A percentile compares a stretch with the other conserved stretches of the same genome.
phyloP scores from a whole-genome alignment of 2,888 invertebrate genomes.

The Drosophila mimica region DNA sequence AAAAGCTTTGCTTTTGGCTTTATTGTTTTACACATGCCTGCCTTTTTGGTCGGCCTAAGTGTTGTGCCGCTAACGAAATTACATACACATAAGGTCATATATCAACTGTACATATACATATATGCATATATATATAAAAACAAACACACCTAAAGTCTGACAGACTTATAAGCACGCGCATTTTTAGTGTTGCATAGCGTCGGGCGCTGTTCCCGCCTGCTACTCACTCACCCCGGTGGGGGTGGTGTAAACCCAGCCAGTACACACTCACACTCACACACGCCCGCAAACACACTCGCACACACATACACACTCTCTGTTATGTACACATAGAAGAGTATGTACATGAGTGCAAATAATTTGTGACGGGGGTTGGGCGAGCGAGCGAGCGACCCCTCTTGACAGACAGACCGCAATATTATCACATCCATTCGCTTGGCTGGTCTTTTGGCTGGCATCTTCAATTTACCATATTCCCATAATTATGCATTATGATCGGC shows the following conservation, averaged over 20 bases:
- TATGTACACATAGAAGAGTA: slow-evolving; percentile 61
- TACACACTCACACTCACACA: slow-evolving; percentile 23
- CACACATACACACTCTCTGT: slow-evolving; percentile 19
- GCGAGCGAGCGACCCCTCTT: slow-evolving; percentile 18
- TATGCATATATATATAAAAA: not conserved
- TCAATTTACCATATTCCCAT: not conserved
- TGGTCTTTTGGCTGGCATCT: slow-evolving; percentile 25
- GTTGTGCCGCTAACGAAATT: slow-evolving; percentile 46
- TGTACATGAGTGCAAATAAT: slow-evolving; percentile 64
- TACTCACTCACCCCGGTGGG: slow-evolving; percentile 13
- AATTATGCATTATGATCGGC: slow-evolving; percentile 41
- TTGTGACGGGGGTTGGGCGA: slow-evolving; percentile 39
- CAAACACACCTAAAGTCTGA: slow-evolving; percentile 32
- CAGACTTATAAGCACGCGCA: slow-evolving; percentile 61
- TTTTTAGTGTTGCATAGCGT: slow-evolving; percentile 80
- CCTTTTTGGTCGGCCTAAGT: slow-evolving; percentile 22
- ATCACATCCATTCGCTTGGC: slow-evolving; percentile 43
- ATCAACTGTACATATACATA: slow-evolving; percentile 26
- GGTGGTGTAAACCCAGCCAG: slow-evolving; percentile 59
- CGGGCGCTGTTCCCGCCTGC: slow-evolving; percentile 57
- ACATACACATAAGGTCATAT: slow-evolving; percentile 40
- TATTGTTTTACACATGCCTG: slow-evolving; percentile 50
- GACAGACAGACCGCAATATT: slow-evolving; percentile 42
- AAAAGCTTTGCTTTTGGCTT: slow-evolving; percentile 54
- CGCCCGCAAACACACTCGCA: slow-evolving; percentile 19